Evolutionary conservation across 2,888 invertebrate genomes (phyloP).

Genomic region (Falcaria lacertinaria): DNA sequence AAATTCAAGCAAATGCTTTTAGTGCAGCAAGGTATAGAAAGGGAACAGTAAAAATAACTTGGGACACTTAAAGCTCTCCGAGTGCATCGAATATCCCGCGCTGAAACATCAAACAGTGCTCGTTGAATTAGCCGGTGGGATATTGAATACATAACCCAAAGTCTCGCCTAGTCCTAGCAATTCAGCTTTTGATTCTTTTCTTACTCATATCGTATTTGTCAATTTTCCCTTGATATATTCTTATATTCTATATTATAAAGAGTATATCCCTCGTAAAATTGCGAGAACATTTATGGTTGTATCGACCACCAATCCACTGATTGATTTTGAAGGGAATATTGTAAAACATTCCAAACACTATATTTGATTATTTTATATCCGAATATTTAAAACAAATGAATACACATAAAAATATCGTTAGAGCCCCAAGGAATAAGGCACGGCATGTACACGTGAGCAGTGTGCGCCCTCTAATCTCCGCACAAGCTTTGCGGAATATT

Average conservation of each 20-base stretch:
- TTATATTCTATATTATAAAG: no score
- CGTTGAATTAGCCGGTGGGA: conserved; percentile 58
- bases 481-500: conserved; percentile 46
- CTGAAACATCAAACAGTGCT: conserved; percentile 50
- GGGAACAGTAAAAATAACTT: conserved; percentile 61
- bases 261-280: no score
- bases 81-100: conserved; percentile 33
- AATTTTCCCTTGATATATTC: no score
- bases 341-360: no score
- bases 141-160: conserved; percentile 51
- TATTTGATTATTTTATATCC: no score
- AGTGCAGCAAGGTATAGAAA: conserved; percentile 39
- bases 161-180: conserved; percentile 15
- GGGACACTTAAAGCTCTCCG: conserved; percentile 43
- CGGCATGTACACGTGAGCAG: background rate
- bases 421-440: background rate
- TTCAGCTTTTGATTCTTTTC: no score
- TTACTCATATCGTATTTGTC: no score
- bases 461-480: conserved; percentile 40
- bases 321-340: no score
- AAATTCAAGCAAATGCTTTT: conserved; percentile 73
- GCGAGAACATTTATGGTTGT: no score
- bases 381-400: no score
- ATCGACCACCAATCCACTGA: no score
- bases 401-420: background rate